Base-by-base conservation (phyloP, 2,113 vertebrate species). In the Neolamprologus falcicula region DNA sequence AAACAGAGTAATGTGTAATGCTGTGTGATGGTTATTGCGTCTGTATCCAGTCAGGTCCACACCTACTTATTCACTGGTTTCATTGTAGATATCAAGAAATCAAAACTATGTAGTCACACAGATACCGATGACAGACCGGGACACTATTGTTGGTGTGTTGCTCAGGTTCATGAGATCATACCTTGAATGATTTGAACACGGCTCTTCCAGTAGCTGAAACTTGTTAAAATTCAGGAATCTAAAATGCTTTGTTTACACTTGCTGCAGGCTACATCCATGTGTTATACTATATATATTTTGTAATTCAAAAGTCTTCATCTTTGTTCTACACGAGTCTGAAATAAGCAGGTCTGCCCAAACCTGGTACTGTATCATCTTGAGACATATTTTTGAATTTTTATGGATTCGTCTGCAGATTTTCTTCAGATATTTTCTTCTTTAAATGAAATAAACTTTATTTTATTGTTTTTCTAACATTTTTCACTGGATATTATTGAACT, bases 41-140 rank as follows among this genome's bases (percentile, higher is more conserved):
- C 42, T 76, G 21, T 47, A 28, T 47, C 0, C 0, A 26, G 6
- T 0, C 68, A 47, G 4, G 71, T 76, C 1, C 71, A 76, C 16
- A 28, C 71, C 24, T 12, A 12, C 14, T 28, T 76, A 47, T 76
- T 76, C 71, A 76, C 71, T 5, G 71, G 71, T 76, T 47, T 76
- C 71, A 76, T 2, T 47, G 14, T 76, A 47, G 21, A 28, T 21
- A 21, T 21, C 21, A 21, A 76, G 68, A 76, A 76, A 47, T 28
- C 21, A 3, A 76, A 47, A 73, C 14, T 26, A 47, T 47, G 40
- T 45, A 17, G 24, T 73, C 68, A 73, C 66, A 45, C 68, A 73
- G 12, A 73, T 73, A 47, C 68, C 14, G 24, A 10, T 47, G 40
- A 19, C 40, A 47, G 68, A 17, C 7, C 2, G 8, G 21, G 40